A percentile compares a stretch with the other conserved stretches of the same genome.
Evolutionary conservation across 2,888 invertebrate genomes (phyloP).

Genomic region (Quadroppia sp.): DNA sequence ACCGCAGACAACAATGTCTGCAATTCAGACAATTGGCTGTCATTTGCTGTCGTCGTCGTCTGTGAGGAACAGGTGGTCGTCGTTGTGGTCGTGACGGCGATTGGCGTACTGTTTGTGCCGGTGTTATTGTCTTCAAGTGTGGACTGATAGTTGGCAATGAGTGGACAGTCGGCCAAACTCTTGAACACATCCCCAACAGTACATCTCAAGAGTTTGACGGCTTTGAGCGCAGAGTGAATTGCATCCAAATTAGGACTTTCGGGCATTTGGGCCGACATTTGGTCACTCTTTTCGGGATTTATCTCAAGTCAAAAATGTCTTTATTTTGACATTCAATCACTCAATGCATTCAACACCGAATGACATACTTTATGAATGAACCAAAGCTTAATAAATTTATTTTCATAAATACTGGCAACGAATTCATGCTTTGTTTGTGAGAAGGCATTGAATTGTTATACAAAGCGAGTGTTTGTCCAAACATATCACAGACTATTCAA

Average conservation of each 20-base stretch:
- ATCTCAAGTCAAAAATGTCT: too few relatives aligned
- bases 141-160: background rate
- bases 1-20: background rate
- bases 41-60: background rate
- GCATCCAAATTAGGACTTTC: constrained; percentile 45
- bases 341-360: too few relatives aligned
- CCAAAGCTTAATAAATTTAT: too few relatives aligned
- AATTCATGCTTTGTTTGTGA: too few relatives aligned
- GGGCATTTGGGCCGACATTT: constrained; percentile 25
- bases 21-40: background rate
- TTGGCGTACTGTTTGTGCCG: too few relatives aligned
- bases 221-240: constrained; percentile 67
- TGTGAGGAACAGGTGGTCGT: constrained; percentile 53
- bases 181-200: constrained; percentile 81
- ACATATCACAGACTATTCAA: too few relatives aligned
- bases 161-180: constrained; percentile 71
- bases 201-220: constrained; percentile 71
- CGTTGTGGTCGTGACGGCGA: constrained; percentile 64
- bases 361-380: too few relatives aligned
- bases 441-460: too few relatives aligned
- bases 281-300: background rate
- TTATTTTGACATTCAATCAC: too few relatives aligned
- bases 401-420: too few relatives aligned
- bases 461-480: too few relatives aligned
- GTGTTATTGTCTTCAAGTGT: constrained; percentile 61